phyloP scores from a whole-genome alignment of 2,888 invertebrate species.

The Salticus scenicus region DNA sequence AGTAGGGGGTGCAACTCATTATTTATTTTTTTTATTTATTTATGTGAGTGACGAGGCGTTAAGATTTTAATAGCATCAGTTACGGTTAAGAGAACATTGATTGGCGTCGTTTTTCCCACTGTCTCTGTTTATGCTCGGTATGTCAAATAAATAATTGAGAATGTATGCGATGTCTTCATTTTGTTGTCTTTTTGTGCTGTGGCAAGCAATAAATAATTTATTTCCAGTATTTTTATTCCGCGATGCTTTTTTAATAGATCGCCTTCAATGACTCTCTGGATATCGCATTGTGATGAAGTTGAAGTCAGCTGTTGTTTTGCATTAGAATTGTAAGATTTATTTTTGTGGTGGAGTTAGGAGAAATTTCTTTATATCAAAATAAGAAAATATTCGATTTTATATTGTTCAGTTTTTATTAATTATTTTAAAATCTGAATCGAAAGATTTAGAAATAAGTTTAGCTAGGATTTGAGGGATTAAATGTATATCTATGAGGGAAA shows the following conservation, averaged over 20 bases:
- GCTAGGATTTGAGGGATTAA: too few relatives aligned
- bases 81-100: conserved; percentile 64
- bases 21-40: conserved; percentile 24
- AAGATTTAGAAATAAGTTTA: too few relatives aligned
- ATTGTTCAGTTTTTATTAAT: too few relatives aligned
- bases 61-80: conserved; percentile 67
- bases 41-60: conserved; percentile 60
- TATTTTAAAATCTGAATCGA: too few relatives aligned
- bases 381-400: too few relatives aligned
- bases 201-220: conserved; percentile 1
- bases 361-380: too few relatives aligned
- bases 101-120: conserved; percentile 42
- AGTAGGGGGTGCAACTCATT: conserved; percentile 21
- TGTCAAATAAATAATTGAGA: conserved; percentile 62
- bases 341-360: too few relatives aligned
- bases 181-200: neutral
- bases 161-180: conserved; percentile 7
- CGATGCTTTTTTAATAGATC: neutral
- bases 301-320: too few relatives aligned
- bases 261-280: too few relatives aligned
- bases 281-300: too few relatives aligned
- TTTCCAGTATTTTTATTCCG: neutral
- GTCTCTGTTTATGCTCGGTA: conserved; percentile 57
- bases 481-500: too few relatives aligned
- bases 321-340: too few relatives aligned